phyloP scores from a whole-genome alignment of 2,888 invertebrate genomes.

The Sylvicola fuscatus region DNA sequence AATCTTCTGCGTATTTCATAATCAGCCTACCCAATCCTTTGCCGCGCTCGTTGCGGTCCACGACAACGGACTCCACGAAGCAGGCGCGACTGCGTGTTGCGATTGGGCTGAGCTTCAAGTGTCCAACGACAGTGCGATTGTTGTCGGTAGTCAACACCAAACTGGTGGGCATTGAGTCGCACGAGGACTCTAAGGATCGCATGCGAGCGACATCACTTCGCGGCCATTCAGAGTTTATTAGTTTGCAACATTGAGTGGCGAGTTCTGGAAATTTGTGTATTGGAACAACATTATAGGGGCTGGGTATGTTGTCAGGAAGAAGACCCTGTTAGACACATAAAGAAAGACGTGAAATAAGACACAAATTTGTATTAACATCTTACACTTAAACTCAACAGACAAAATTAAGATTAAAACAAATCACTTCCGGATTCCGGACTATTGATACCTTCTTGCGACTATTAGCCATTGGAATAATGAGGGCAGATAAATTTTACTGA shows the following conservation, averaged over 20 bases:
- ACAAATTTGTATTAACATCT: too few species aligned
- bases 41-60: conserved; percentile 45
- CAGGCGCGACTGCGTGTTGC: conserved; percentile 48
- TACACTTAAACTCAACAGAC: too few species aligned
- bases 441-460: too few species aligned
- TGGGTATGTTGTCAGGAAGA: conserved; percentile 24
- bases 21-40: conserved; percentile 56
- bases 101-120: conserved; percentile 56
- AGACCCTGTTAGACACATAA: conserved; percentile 16
- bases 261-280: conserved; percentile 54
- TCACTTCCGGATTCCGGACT: too few species aligned
- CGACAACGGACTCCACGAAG: conserved; percentile 67
- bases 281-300: conserved; percentile 34
- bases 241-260: conserved; percentile 45
- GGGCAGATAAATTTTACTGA: too few species aligned
- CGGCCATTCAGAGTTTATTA: conserved; percentile 77
- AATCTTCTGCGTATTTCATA: conserved; percentile 53
- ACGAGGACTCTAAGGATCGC: conserved; percentile 49
- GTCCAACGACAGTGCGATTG: conserved; percentile 42
- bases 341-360: too few species aligned
- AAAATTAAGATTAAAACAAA: too few species aligned
- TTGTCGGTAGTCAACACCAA: conserved; percentile 39
- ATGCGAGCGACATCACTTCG: conserved; percentile 60
- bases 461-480: too few species aligned
- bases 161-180: conserved; percentile 50